A percentile compares a stretch with the other conserved stretches of the same genome.
Evolutionary conservation across 2,888 invertebrate genomes (phyloP).

Genomic region (Plebejus melissa): DNA sequence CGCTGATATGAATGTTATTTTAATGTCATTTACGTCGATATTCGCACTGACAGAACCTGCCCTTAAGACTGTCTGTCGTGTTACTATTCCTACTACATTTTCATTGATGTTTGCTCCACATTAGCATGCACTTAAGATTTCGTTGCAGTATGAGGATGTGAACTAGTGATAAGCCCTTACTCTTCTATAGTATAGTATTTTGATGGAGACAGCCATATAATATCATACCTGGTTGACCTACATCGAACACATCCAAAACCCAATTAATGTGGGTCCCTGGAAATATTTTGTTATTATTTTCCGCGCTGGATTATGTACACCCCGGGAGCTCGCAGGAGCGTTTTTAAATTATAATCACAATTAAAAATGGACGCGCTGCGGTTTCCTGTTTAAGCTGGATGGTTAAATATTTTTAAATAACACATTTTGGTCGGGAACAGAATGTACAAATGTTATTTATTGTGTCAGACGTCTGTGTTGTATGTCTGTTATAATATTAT

Average conservation of each 20-base stretch:
- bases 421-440: background rate
- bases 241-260: background rate
- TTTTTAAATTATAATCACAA: constrained; percentile 2
- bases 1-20: no score
- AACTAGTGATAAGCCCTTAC: no score
- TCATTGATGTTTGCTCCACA: no score
- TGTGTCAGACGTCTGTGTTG: background rate
- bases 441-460: background rate
- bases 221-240: background rate
- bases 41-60: no score
- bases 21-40: no score
- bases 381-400: background rate
- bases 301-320: background rate
- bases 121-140: no score
- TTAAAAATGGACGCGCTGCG: background rate
- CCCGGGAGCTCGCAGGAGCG: background rate
- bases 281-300: background rate
- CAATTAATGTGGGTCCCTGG: background rate
- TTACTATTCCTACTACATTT: no score
- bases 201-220: background rate
- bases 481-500: background rate
- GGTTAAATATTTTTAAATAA: background rate
- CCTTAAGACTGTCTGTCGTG: no score
- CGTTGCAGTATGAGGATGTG: no score
- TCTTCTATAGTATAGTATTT: background rate